Evolutionary conservation across 2,888 invertebrate species (phyloP).

Genomic region (Penaeus monodon): DNA sequence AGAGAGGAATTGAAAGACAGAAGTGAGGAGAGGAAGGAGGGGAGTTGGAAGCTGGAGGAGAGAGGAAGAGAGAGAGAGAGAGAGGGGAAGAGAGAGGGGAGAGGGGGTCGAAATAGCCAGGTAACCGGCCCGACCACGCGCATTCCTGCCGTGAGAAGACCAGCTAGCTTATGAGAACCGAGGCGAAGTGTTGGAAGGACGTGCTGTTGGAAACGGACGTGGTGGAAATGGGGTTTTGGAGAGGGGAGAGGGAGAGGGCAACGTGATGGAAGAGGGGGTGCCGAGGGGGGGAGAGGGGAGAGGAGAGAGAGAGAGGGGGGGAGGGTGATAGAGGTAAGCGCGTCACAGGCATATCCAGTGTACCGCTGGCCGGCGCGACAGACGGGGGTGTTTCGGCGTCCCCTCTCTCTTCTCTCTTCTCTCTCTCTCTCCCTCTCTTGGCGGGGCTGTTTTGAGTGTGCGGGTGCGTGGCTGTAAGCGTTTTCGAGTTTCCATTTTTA

Average conservation of each 20-base stretch:
- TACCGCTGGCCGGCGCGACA: no score
- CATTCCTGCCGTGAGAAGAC: no score
- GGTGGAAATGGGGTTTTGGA: not conserved
- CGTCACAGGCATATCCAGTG: not conserved
- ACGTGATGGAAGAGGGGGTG: not conserved
- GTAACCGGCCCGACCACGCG: no score
- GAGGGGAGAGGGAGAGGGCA: not conserved
- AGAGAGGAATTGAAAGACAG: not conserved
- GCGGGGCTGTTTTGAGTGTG: no score
- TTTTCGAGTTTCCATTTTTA: no score
- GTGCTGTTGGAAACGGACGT: not conserved
- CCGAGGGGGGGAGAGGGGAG: not conserved
- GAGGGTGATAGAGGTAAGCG: not conserved
- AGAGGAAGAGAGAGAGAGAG: not conserved
- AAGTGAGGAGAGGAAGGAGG: not conserved
- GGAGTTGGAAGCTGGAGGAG: not conserved
- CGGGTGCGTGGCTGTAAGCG: no score
- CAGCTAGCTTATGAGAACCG: no score
- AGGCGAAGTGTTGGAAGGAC: no score
- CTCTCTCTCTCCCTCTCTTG: no score
- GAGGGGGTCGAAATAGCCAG: not conserved
- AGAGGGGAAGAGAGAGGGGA: not conserved
- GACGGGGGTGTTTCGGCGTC: no score
- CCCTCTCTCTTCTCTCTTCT: no score
- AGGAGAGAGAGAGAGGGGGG: not conserved